Base-by-base conservation (phyloP, 1,140 invertebrate species). In the Brachionus plicatilis region DNA sequence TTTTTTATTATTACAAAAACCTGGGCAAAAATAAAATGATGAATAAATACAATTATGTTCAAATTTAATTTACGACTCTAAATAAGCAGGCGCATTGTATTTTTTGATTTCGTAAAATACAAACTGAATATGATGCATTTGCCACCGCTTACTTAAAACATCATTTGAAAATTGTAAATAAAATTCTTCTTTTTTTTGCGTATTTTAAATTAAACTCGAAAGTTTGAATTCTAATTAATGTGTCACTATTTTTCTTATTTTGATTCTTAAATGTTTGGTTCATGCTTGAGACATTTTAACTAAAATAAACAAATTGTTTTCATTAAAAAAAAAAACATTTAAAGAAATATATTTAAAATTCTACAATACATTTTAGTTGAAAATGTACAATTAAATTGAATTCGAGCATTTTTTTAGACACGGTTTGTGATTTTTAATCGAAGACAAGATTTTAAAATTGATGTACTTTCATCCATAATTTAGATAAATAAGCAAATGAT, bases 1-100 rank as follows among this genome's bases (percentile, higher is more conserved):
- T 72, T 72, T 41, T 72, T 17, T 72, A 17, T 41, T 72, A 43
- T 72, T 72, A 76, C 20, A 33, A 76, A 76, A 41, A 41, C 17
- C 68, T 72, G 68, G 41, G 37, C 41, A 76, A 76, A 37, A 76
- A 76, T 50, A 76, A 75, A 75, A 75, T 43, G 41, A 24, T 43
- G 41, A 75, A 75, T 75, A 75, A 75, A 75, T 75, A 75, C 33
- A 75, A 75, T 75, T 75, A 75, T 75, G 70, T 45, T 75, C 47
- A 75, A 75, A 75, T 75, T 75, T 24, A 75, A 75, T 68, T 68
- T 68, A 68, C 66, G 66, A 68, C 33, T 68, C 27, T 68, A 60
- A 60, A 60, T 60, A 60, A 60, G 53, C 53, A 60, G 53, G 53
- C 53, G 53, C 53, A 60, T 60, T 60, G 53, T 60, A 60, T 60